Evolutionary conservation across 2,113 vertebrate species (phyloP).

Genomic region (Carollia perspicillata): DNA sequence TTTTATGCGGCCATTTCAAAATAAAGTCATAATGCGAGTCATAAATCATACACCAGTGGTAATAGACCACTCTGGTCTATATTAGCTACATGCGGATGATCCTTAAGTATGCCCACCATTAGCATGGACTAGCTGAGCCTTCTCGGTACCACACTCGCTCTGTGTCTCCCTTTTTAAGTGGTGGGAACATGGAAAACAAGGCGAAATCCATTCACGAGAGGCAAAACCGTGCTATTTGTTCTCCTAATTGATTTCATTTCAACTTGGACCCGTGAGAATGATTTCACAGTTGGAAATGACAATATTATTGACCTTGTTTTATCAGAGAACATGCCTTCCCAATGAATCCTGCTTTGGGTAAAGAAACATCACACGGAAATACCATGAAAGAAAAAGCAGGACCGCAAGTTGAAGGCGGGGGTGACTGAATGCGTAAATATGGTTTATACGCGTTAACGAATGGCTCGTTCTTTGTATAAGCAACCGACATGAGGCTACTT

Average conservation of each 20-base stretch:
- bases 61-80: slow-evolving; percentile 81
- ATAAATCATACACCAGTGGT: slow-evolving; percentile 83
- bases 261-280: slow-evolving; percentile 70
- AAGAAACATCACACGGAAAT: background rate
- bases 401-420: background rate
- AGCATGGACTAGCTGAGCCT: slow-evolving; percentile 73
- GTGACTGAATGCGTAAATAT: background rate
- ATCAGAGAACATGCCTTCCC: background rate
- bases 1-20: slow-evolving; percentile 86
- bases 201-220: slow-evolving; percentile 71
- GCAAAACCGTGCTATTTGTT: slow-evolving; percentile 71
- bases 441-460: background rate
- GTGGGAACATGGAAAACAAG: slow-evolving; percentile 73
- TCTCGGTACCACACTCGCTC: slow-evolving; percentile 57
- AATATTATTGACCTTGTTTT: slow-evolving; percentile 10
- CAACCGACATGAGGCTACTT: background rate
- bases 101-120: slow-evolving; percentile 80
- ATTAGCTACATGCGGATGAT: slow-evolving; percentile 69
- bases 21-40: slow-evolving; percentile 83
- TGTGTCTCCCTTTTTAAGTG: slow-evolving; percentile 71
- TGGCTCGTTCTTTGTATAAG: background rate
- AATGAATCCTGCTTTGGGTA: background rate
- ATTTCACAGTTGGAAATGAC: slow-evolving; percentile 70
- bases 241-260: slow-evolving; percentile 80
- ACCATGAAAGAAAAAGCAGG: background rate